phyloP scores from a whole-genome alignment of 2,797 vertebrate species.

The Smutsia gigantea region DNA sequence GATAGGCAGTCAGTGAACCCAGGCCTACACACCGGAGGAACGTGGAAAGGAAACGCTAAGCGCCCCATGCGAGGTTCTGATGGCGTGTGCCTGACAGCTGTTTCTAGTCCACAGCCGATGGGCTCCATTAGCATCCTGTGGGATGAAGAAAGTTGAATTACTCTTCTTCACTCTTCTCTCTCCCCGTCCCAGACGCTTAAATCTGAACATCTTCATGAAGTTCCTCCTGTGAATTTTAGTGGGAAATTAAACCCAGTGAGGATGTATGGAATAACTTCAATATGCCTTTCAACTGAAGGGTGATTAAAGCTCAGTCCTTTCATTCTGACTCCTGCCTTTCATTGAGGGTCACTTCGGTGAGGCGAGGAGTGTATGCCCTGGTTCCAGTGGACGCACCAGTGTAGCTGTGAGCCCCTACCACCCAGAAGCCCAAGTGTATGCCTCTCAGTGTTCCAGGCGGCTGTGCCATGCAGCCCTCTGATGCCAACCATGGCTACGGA shows the following conservation, averaged over 20 bases:
- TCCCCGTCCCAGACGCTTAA: background rate
- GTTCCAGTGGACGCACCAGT: conserved; percentile 85
- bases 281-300: conserved; percentile 11
- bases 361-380: conserved; percentile 77
- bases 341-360: conserved; percentile 6
- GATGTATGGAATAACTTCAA: conserved; percentile 36
- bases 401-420: conserved; percentile 78
- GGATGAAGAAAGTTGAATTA: background rate
- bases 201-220: background rate
- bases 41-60: rapidly evolving
- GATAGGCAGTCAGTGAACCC: too few species aligned
- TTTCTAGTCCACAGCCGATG: background rate
- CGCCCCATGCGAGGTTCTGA: conserved; percentile 45
- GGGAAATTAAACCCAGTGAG: background rate
- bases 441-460: background rate
- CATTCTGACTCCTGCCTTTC: background rate
- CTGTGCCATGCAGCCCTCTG: background rate
- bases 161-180: background rate
- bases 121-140: background rate
- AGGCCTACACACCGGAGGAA: too few species aligned
- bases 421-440: background rate
- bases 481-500: background rate
- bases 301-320: background rate
- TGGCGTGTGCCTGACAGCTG: conserved; percentile 4
- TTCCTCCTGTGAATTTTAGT: background rate